Conservation (phyloP, 2,888 invertebrate species). For the Dendrolimus houi region DNA sequence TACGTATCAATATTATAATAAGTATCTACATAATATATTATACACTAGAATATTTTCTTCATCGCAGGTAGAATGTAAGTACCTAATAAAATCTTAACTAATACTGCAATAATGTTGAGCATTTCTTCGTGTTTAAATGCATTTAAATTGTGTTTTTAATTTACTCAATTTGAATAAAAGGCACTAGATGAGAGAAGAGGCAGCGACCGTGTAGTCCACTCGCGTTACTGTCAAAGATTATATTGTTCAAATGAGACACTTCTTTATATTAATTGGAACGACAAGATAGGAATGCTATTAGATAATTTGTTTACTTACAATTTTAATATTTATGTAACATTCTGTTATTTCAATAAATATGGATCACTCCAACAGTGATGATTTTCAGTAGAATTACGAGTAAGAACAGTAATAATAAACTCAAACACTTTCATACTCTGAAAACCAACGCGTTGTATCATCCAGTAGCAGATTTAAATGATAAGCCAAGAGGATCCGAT, state of each 20-base stretch:
- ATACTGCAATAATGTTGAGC: slow-evolving; percentile 6
- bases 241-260: too few relatives aligned
- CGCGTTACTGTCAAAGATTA: slow-evolving; percentile 34
- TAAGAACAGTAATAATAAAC: too few relatives aligned
- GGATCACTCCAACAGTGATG: too few relatives aligned
- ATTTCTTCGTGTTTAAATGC: slow-evolving; percentile 16
- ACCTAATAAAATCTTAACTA: slow-evolving; percentile 5
- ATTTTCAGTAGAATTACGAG: too few relatives aligned
- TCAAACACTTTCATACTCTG: too few relatives aligned
- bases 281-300: too few relatives aligned
- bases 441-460: slow-evolving; percentile 8
- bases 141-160: slow-evolving; percentile 24
- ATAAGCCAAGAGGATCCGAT: slow-evolving; percentile 26
- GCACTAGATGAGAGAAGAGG: slow-evolving; percentile 27
- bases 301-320: neutral
- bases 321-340: neutral
- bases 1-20: too few relatives aligned
- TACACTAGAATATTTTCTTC: too few relatives aligned
- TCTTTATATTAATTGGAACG: too few relatives aligned
- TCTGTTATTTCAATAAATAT: neutral
- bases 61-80: too few relatives aligned
- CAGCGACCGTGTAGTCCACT: slow-evolving; percentile 26
- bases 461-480: slow-evolving; percentile 30
- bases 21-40: too few relatives aligned
- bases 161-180: slow-evolving; percentile 26